Evolutionary conservation across 2,113 vertebrate genomes (phyloP), one percentile per base, ranked within the genome.

Genomic region (Camelus dromedarius): DNA sequence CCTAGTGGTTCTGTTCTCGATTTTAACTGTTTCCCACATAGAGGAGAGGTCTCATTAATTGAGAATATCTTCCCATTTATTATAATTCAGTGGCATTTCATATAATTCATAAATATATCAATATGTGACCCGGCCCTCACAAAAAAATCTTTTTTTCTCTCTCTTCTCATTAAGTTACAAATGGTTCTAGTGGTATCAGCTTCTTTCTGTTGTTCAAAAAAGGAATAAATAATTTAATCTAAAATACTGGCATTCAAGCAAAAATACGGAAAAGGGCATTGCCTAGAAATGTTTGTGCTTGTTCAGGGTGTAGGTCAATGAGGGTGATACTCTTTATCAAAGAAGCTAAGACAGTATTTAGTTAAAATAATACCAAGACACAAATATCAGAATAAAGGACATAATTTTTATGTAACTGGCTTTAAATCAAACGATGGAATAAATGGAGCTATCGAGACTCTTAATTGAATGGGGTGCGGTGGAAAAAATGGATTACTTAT

Each of bases 401-500:
- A 18, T 66, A n/a, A 60, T 91, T 77, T 64, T 75, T 83, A 56
- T 52, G 24, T 50, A 92, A 96, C 42, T 66, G 50, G 15, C 48
- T 70, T 94, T 80, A 86, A 92, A 69, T 80, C 22, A 90, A 96
- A 87, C 38, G 64, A 76, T 56, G 60, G 42, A 42, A 91, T 91
- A 91, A 95, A 85, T 26, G 97, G 5, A 88, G 48, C 50, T 52
- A 94, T 1, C 79, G 54, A 91, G 69, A 95, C 12, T 91, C 69
- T 85, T 95, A 52, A 67, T 0, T 19, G 93, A 85, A 80, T 26
- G 66, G 92, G 66, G 73, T 96, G 97, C 83, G 48, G 28, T 93
- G 91, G 84, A 72, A 75, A 95, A 96, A 97, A 58, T 73, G 1
- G 0, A 86, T 94, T 52, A 64, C 5, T 96, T 97, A 64, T 22